Percentiles rank a stretch among this genome's conserved stretches.
These are phyloP conservation scores for Noctua comes DNA, from an alignment of 2,888 invertebrate genomes.

Conservation along the genomic window DNA sequence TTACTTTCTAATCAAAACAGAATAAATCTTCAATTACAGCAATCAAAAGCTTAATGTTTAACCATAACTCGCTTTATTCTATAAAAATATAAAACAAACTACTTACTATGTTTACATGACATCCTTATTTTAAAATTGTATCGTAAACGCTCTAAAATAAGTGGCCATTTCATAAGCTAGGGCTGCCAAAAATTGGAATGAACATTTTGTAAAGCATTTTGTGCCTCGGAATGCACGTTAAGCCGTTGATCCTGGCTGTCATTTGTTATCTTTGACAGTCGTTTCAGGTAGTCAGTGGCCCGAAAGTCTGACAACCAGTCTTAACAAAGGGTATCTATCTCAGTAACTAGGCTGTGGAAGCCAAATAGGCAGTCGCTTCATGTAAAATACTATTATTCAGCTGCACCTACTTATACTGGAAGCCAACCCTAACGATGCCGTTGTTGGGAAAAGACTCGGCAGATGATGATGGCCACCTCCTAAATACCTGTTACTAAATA, in stretches of 20 bases:
- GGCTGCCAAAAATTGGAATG: conserved; percentile 6
- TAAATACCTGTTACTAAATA: conserved; percentile 11
- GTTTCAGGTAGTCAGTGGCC: neutral
- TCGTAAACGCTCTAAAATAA: conserved; percentile 13
- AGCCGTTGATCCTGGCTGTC: neutral
- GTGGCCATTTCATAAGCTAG: conserved; percentile 10
- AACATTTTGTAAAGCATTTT: neutral
- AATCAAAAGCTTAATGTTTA: neutral
- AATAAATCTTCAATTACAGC: neutral
- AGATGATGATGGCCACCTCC: neutral
- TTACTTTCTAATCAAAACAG: conserved; percentile 3
- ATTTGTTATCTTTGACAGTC: neutral
- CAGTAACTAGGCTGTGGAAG: neutral
- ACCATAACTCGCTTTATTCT: conserved; percentile 7
- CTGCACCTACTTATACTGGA: neutral
- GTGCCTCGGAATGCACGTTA: neutral
- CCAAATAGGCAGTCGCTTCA: neutral
- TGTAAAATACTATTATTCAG: neutral
- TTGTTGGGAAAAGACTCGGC: neutral
- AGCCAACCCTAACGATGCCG: neutral
- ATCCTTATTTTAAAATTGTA: conserved; percentile 25
- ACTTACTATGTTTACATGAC: conserved; percentile 32
- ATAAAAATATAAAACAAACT: conserved; percentile 15
- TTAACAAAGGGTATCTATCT: too few species aligned
- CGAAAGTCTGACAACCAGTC: neutral